phyloP scores from a whole-genome alignment of 2,797 vertebrate genomes.

The Nothura maculosa region DNA sequence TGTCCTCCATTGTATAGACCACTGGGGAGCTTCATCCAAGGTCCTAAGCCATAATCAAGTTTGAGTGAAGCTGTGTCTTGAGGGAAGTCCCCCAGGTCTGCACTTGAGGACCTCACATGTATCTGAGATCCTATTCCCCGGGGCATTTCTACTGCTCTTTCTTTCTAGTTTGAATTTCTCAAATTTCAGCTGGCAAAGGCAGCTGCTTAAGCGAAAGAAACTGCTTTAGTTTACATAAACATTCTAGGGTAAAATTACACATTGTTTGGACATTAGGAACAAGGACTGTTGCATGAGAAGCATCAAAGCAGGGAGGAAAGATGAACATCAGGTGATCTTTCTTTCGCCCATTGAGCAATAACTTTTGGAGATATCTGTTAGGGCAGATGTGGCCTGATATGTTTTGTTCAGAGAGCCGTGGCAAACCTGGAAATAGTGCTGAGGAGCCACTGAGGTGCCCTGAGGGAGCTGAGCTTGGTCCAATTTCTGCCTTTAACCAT shows the following conservation, averaged over 20 bases:
- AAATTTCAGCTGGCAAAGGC: not conserved
- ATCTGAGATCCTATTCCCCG: fast-evolving
- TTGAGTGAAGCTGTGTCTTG: not conserved
- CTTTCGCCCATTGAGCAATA: not conserved
- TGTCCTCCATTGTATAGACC: not conserved
- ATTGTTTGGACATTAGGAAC: not conserved
- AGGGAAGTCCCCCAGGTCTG: not conserved
- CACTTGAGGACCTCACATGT: not conserved
- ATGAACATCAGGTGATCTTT: not conserved
- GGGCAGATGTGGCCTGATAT: not conserved
- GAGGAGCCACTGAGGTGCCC: not conserved
- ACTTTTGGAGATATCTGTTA: not conserved
- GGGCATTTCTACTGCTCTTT: not conserved
- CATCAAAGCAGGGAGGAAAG: not conserved
- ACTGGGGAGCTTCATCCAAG: fast-evolving
- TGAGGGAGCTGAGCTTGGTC: not conserved
- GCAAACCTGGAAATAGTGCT: not conserved
- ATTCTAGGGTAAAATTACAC: not conserved
- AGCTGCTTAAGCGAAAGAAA: not conserved
- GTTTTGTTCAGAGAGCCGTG: not conserved
- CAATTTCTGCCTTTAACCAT: fast-evolving
- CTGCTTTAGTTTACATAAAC: not conserved
- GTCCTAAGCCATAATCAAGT: not conserved
- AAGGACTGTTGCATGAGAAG: not conserved
- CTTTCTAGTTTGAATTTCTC: not conserved